These are phyloP conservation scores for Onychomys arenicola DNA, from an alignment of 2,797 vertebrate species.

Conservation along the genomic window DNA sequence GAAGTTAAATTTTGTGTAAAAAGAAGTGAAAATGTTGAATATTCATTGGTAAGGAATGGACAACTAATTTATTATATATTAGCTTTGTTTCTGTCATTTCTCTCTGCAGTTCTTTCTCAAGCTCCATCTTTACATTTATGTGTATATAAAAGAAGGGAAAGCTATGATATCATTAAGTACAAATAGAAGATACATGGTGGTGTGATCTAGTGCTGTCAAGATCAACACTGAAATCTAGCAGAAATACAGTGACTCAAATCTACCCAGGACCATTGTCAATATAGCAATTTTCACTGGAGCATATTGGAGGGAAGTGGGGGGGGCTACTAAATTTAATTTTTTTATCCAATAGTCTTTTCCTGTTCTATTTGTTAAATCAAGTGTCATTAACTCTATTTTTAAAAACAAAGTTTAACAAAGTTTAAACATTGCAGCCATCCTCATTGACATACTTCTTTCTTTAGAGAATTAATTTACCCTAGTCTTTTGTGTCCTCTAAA, in stretches of 20 bases:
- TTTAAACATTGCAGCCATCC: background rate
- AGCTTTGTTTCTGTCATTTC: background rate
- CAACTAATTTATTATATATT: background rate
- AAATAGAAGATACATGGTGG: background rate
- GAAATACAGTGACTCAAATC: background rate
- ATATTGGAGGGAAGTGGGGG: background rate
- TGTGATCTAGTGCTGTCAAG: background rate
- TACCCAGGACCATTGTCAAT: background rate
- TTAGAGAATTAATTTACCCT: background rate
- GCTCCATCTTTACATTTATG: background rate
- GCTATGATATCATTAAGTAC: background rate
- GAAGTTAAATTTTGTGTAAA: background rate
- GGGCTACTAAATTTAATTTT: background rate
- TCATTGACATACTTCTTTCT: background rate
- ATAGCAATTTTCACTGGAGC: background rate
- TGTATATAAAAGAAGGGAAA: background rate
- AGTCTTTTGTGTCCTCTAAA: background rate
- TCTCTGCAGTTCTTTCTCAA: background rate
- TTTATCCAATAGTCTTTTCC: background rate
- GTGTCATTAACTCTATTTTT: background rate
- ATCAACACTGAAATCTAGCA: background rate
- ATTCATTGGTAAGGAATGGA: background rate
- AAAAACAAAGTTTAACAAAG: background rate
- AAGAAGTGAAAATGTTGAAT: slow-evolving; percentile 10
- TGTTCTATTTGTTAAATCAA: slow-evolving; percentile 5